These are phyloP conservation scores for Luperina testacea DNA, from an alignment of 2,888 invertebrate species.

Conservation along the genomic window DNA sequence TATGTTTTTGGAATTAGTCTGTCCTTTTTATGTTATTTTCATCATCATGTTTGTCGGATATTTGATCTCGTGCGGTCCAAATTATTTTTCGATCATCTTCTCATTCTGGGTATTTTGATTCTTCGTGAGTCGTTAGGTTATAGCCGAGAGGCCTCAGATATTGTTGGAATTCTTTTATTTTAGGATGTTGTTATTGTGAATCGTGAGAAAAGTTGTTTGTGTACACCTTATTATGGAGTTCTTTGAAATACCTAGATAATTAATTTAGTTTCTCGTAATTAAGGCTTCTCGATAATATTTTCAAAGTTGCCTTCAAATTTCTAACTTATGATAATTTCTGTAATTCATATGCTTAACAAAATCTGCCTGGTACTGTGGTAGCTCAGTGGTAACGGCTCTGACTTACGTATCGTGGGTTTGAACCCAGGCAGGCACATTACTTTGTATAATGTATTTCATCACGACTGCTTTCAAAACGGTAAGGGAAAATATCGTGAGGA, in stretches of 20 bases:
- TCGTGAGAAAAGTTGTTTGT: neutral
- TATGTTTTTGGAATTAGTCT: neutral
- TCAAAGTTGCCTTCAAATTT: neutral
- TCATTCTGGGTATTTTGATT: constrained; percentile 5
- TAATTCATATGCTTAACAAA: neutral
- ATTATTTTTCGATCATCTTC: constrained; percentile 6
- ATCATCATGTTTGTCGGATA: neutral
- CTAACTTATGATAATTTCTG: neutral
- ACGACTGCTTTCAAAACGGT: no score
- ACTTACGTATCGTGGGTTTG: no score
- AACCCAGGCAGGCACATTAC: no score
- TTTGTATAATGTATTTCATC: no score
- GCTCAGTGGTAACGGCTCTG: no score
- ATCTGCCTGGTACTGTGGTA: no score
- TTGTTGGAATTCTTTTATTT: neutral
- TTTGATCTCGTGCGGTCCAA: neutral
- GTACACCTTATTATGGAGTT: no score
- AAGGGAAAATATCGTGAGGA: no score
- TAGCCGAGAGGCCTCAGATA: constrained; percentile 8
- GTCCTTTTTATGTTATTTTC: neutral
- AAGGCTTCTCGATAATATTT: neutral
- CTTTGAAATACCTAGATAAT: neutral
- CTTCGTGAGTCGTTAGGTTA: constrained; percentile 10
- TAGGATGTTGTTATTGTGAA: neutral
- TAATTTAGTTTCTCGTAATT: neutral